Percentiles rank a stretch among this genome's conserved stretches.
phyloP scores from a whole-genome alignment of 2,888 invertebrate species.

The Eueremaeus valkanovi region DNA sequence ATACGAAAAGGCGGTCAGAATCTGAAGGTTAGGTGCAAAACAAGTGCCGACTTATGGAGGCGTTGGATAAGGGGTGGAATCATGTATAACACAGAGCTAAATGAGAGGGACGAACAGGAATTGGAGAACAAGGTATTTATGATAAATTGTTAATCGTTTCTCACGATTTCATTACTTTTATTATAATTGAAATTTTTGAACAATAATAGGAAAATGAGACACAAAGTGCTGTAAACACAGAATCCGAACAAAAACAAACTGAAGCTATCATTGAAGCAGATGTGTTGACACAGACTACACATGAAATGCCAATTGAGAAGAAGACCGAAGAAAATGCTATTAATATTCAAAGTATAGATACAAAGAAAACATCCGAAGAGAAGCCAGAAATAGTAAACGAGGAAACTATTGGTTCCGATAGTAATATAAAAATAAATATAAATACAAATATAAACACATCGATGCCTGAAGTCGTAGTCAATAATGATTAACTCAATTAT shows the following conservation, averaged over 20 bases:
- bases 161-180: neutral
- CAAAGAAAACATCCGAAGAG: no score
- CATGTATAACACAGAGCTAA: constrained; percentile 19
- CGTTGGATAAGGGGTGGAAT: constrained; percentile 40
- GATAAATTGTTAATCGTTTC: no score
- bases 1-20: constrained; percentile 38
- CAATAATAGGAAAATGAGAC: neutral
- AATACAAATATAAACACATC: neutral
- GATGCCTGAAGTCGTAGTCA: constrained; percentile 17
- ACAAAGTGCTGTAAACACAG: no score
- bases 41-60: constrained; percentile 40
- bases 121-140: neutral
- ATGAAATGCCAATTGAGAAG: neutral
- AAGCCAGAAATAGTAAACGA: no score
- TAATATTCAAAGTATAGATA: no score
- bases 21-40: constrained; percentile 33
- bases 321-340: neutral
- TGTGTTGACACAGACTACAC: neutral
- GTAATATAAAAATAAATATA: neutral
- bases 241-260: neutral
- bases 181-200: neutral
- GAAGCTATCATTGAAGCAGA: no score
- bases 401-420: no score
- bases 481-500: constrained; percentile 1
- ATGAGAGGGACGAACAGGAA: constrained; percentile 7